These are phyloP conservation scores for Hippoglossus hippoglossus DNA, from an alignment of 2,797 vertebrate species.

Conservation along the genomic window DNA sequence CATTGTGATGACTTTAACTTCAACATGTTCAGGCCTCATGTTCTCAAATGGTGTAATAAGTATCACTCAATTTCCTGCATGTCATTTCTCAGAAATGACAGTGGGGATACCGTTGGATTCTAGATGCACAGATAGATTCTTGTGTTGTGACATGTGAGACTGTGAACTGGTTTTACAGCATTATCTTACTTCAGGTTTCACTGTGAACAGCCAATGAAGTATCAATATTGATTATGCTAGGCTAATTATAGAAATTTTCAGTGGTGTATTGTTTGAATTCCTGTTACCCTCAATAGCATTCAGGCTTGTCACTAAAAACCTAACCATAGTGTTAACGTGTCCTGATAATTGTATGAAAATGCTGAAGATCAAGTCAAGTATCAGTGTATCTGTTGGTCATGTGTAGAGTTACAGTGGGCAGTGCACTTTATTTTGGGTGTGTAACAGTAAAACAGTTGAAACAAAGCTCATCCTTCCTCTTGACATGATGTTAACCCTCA, in stretches of 20 bases:
- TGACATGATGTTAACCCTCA: conserved; percentile 58
- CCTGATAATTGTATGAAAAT: not conserved
- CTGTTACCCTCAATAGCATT: not conserved
- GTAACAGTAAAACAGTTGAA: conserved; percentile 39
- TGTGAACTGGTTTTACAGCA: too few species aligned
- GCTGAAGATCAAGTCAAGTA: too few species aligned
- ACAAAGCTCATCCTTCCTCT: conserved; percentile 72
- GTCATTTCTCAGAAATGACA: not conserved
- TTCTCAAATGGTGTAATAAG: too few species aligned
- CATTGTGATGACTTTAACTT: too few species aligned
- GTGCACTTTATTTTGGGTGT: conserved; percentile 21
- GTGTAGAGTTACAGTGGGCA: not conserved
- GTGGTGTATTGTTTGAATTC: not conserved
- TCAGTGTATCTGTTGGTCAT: too few species aligned
- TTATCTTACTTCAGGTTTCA: conserved; percentile 3
- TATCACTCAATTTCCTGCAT: too few species aligned
- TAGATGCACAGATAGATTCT: not conserved
- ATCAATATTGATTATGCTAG: conserved; percentile 3
- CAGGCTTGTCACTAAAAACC: not conserved
- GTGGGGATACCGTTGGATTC: not conserved
- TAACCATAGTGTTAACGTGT: not conserved
- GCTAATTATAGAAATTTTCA: too few species aligned
- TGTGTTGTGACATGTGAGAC: not conserved
- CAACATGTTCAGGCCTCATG: too few species aligned
- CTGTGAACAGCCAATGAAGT: not conserved